A percentile compares a stretch with the other conserved stretches of the same genome.
phyloP scores from a whole-genome alignment of 2,797 vertebrate species.

The Gymnothorax javanicus region DNA sequence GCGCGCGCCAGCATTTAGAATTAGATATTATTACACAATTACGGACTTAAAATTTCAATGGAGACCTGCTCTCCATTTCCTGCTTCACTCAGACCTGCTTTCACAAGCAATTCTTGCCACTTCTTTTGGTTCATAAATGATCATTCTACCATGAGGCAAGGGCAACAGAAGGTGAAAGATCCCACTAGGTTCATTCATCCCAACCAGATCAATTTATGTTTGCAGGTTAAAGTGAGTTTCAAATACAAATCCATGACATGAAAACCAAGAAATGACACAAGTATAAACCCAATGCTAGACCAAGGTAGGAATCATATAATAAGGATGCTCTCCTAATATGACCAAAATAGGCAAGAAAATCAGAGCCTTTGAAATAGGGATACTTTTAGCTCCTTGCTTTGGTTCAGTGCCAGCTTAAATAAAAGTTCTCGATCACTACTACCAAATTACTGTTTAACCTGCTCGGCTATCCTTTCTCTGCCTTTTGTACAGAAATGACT shows the following conservation, averaged over 20 bases:
- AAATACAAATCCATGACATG: background rate
- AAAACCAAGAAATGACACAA: background rate
- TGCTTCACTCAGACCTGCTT: background rate
- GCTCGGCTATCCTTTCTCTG: background rate
- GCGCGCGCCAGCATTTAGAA: background rate
- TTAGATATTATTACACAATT: background rate
- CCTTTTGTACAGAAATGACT: background rate
- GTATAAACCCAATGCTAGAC: background rate
- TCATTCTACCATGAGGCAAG: too few species aligned
- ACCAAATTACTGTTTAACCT: slow-evolving; percentile 27
- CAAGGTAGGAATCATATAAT: background rate
- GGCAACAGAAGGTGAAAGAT: too few species aligned
- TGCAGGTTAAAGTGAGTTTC: background rate
- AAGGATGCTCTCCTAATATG: background rate
- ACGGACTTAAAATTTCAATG: background rate
- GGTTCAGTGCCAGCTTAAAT: background rate
- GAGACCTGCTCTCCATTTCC: too few species aligned
- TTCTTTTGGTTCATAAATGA: background rate
- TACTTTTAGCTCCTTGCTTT: background rate
- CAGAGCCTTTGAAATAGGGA: background rate
- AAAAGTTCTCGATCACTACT: background rate
- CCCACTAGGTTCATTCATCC: too few species aligned
- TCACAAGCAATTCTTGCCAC: background rate
- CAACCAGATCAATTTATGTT: background rate
- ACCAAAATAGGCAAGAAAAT: background rate